Conservation (phyloP, 2,113 vertebrate genomes). For the Tachysurus fulvidraco region DNA sequence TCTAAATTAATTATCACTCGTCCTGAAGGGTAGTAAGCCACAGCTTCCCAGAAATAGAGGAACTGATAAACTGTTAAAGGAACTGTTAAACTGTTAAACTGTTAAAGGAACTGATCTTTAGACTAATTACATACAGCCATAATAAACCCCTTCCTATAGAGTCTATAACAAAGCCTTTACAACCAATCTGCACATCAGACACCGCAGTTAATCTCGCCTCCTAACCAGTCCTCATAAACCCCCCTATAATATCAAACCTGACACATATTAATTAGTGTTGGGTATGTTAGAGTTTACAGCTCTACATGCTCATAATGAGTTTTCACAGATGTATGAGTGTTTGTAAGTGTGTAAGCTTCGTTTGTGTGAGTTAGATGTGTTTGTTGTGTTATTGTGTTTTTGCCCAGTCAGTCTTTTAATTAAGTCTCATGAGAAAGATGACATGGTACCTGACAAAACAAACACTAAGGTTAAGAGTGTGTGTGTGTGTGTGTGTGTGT, state of each 20-base stretch:
- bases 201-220: background rate
- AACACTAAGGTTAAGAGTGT: slow-evolving; percentile 5
- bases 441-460: slow-evolving; percentile 13
- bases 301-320: slow-evolving; percentile 20
- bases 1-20: background rate
- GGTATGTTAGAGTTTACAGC: slow-evolving; percentile 36
- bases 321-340: slow-evolving; percentile 28
- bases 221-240: background rate
- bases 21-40: background rate
- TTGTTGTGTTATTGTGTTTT: slow-evolving; percentile 11
- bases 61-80: too few species aligned
- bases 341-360: background rate
- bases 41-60: background rate
- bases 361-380: background rate
- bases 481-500: background rate
- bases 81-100: too few species aligned
- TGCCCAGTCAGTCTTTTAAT: slow-evolving; percentile 16
- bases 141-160: background rate
- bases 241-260: slow-evolving; percentile 1
- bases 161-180: slow-evolving; percentile 8
- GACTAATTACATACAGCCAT: background rate
- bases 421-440: slow-evolving; percentile 26
- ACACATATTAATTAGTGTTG: slow-evolving; percentile 18
- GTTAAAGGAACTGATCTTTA: background rate
- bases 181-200: background rate